Conservation (phyloP, 2,113 vertebrate species). For the Agelaius phoeniceus region DNA sequence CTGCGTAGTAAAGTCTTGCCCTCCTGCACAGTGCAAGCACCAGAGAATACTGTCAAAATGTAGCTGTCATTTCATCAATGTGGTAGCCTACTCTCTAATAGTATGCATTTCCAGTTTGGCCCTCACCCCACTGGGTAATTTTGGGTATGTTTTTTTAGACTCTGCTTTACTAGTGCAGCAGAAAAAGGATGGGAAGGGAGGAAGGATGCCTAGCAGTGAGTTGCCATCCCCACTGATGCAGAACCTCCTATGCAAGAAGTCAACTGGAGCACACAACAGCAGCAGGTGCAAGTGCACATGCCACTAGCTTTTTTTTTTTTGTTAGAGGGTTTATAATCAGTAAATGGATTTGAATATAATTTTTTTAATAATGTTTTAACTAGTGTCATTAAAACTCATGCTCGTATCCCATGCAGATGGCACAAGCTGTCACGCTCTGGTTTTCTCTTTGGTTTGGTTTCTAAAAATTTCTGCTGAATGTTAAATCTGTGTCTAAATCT, state of each 20-base stretch:
- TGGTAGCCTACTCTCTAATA: neutral
- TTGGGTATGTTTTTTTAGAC: neutral
- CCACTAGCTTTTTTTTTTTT: neutral
- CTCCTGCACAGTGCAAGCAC: neutral
- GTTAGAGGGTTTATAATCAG: slow-evolving; percentile 49
- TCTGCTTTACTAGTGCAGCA: neutral
- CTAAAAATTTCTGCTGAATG: neutral
- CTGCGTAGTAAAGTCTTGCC: neutral
- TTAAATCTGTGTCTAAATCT: neutral
- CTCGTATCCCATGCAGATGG: slow-evolving; percentile 56
- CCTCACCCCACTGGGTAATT: neutral
- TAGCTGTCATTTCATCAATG: neutral
- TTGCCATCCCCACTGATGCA: neutral
- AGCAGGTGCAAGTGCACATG: slow-evolving; percentile 61
- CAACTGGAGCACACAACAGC: neutral
- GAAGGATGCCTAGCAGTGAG: neutral
- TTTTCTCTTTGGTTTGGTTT: slow-evolving; percentile 47
- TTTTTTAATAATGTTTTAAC: slow-evolving; percentile 49
- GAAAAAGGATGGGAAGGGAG: neutral
- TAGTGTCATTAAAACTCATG: slow-evolving; percentile 39
- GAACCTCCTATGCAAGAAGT: slow-evolving; percentile 42
- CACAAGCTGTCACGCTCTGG: slow-evolving; percentile 27
- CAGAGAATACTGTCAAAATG: neutral
- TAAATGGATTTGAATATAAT: slow-evolving; percentile 26
- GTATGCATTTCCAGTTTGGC: slow-evolving; percentile 12